phyloP scores from a whole-genome alignment of 2,888 invertebrate species.

The Parochlus steinenii region DNA sequence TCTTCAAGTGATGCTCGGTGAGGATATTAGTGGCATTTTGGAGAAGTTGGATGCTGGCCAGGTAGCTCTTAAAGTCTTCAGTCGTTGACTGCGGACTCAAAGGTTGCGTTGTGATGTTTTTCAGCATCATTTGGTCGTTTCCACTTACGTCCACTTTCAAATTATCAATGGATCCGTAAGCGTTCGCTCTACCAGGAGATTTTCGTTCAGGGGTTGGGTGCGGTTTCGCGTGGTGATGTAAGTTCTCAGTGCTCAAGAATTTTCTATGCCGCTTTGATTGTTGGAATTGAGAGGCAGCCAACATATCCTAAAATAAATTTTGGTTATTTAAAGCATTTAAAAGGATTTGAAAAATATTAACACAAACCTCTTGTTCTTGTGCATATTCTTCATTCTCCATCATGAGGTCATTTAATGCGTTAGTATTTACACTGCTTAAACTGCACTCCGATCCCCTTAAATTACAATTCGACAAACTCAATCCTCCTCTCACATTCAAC shows the following conservation, averaged over 20 bases:
- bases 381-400: conserved; percentile 9
- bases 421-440: conserved; percentile 32
- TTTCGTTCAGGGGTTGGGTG: conserved; percentile 8
- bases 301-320: background rate
- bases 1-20: conserved; percentile 40
- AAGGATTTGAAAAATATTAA: no score
- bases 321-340: no score
- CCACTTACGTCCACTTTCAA: conserved; percentile 7
- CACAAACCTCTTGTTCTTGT: conserved; percentile 9
- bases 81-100: conserved; percentile 46
- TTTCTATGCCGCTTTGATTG: conserved; percentile 22
- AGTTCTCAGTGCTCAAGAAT: conserved; percentile 29
- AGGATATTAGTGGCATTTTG: conserved; percentile 52
- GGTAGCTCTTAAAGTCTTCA: conserved; percentile 51
- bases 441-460: conserved; percentile 34
- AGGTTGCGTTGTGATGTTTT: conserved; percentile 45
- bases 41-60: conserved; percentile 54
- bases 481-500: conserved; percentile 42
- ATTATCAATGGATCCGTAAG: conserved; percentile 10
- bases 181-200: no score
- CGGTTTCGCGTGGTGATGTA: conserved; percentile 15
- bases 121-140: no score
- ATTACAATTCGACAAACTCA: conserved; percentile 36
- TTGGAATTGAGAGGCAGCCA: background rate
- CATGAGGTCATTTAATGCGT: conserved; percentile 9